Evolutionary conservation across 37 sponge, comb jelly and placozoan species (phyloP).

Genomic region (Eunapius fragilis): DNA sequence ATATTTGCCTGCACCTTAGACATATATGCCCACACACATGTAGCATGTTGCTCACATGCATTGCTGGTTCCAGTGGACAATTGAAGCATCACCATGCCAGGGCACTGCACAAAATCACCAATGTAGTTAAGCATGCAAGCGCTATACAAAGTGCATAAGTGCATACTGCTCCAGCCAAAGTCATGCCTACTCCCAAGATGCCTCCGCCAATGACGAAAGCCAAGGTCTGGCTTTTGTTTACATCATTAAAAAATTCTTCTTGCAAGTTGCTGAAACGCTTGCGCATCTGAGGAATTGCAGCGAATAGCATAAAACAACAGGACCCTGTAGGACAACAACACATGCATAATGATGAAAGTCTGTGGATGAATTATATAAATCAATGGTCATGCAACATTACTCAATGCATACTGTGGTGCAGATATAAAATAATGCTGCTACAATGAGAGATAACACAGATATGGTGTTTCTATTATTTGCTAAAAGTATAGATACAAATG

Average conservation of each 20-base stretch:
- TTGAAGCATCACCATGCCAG: conserved; percentile 75
- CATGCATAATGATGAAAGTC: too few relatives aligned
- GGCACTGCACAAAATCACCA: conserved; percentile 44
- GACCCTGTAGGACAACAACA: background rate
- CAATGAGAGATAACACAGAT: too few relatives aligned
- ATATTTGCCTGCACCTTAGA: too few relatives aligned
- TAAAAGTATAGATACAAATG: too few relatives aligned
- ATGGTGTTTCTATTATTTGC: too few relatives aligned
- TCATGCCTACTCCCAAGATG: conserved; percentile 77
- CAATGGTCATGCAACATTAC: too few relatives aligned
- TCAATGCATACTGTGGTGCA: too few relatives aligned
- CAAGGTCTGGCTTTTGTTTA: background rate
- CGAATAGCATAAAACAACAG: conserved; percentile 7
- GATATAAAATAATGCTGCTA: too few relatives aligned
- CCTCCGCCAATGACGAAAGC: conserved; percentile 48
- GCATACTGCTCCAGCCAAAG: conserved; percentile 72
- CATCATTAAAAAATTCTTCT: conserved; percentile 7
- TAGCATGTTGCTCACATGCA: conserved; percentile 25
- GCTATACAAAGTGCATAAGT: background rate
- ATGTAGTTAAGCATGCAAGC: background rate
- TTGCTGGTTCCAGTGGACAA: conserved; percentile 51
- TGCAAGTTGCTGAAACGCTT: conserved; percentile 4
- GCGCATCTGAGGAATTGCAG: conserved; percentile 25
- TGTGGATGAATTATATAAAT: too few relatives aligned
- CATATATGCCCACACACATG: background rate